Percentiles rank a stretch among this genome's conserved stretches.
phyloP scores from a whole-genome alignment of 2,888 invertebrate genomes.

The Seladonia tumulorum region DNA sequence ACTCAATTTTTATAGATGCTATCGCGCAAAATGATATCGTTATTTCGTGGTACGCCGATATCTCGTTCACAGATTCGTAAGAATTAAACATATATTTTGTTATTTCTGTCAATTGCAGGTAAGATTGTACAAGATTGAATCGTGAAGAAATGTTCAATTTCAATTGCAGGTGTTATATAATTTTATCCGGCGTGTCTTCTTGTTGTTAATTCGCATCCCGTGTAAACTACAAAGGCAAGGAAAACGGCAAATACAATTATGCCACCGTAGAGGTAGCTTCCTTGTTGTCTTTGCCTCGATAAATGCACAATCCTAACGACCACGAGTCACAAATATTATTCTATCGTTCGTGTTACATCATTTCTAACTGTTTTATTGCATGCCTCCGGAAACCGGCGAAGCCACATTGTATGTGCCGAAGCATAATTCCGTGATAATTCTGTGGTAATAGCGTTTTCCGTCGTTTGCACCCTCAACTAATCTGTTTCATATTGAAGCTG shows the following conservation, averaged over 20 bases:
- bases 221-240: background rate
- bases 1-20: too few relatives aligned
- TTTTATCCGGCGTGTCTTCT: background rate
- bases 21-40: background rate
- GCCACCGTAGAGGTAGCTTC: background rate
- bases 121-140: background rate
- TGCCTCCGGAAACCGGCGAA: background rate
- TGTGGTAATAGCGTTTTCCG: background rate
- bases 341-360: background rate
- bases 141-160: background rate
- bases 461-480: background rate
- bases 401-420: background rate
- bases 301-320: background rate
- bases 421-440: background rate
- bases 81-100: too few relatives aligned
- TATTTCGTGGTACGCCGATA: background rate
- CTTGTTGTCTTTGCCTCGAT: constrained; percentile 4
- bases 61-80: background rate
- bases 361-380: background rate
- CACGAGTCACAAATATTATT: constrained; percentile 4
- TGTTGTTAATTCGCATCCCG: background rate
- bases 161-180: background rate
- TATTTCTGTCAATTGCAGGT: background rate
- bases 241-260: background rate
- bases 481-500: background rate